Percentiles rank a stretch among this genome's conserved stretches.
Conservation (phyloP, 2,113 vertebrate species). For the Anseranas semipalmata region DNA sequence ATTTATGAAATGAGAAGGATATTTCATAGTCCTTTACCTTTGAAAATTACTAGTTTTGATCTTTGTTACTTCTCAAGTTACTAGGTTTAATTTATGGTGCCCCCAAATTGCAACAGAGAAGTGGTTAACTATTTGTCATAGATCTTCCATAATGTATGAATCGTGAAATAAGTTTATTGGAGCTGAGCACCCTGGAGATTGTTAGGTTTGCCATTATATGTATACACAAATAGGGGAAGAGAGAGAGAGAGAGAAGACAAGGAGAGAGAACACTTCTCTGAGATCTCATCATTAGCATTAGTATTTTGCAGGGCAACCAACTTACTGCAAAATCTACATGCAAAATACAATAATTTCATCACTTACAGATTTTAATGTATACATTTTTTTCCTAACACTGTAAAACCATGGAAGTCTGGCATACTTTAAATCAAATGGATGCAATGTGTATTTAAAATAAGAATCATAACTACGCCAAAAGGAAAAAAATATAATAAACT, state of each 20-base stretch:
- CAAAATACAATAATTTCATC: slow-evolving; percentile 56
- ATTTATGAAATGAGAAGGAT: slow-evolving; percentile 34
- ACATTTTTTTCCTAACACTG: slow-evolving; percentile 1
- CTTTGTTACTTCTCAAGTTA: background rate
- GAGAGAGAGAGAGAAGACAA: background rate
- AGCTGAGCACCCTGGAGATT: slow-evolving; percentile 32
- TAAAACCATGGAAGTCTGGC: slow-evolving; percentile 14
- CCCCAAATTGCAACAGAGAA: slow-evolving; percentile 12
- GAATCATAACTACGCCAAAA: background rate
- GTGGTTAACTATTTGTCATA: slow-evolving; percentile 37
- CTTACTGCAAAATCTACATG: slow-evolving; percentile 33
- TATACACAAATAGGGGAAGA: background rate
- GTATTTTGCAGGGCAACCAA: slow-evolving; percentile 55
- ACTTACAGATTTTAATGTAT: slow-evolving; percentile 39
- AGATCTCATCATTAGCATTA: slow-evolving; percentile 35
- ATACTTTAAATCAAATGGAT: slow-evolving; percentile 13
- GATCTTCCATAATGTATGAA: slow-evolving; percentile 38
- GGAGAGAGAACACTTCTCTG: background rate
- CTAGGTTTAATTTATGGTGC: background rate
- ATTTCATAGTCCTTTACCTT: slow-evolving; percentile 25
- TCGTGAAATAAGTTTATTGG: slow-evolving; percentile 50
- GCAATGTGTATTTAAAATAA: background rate
- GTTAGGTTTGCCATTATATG: background rate
- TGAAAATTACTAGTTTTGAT: slow-evolving; percentile 52
- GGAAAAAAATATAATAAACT: background rate